These are phyloP conservation scores for Actinernus sp. DNA, from an alignment of 92 coral and sea anemone genomes.

Conservation along the genomic window DNA sequence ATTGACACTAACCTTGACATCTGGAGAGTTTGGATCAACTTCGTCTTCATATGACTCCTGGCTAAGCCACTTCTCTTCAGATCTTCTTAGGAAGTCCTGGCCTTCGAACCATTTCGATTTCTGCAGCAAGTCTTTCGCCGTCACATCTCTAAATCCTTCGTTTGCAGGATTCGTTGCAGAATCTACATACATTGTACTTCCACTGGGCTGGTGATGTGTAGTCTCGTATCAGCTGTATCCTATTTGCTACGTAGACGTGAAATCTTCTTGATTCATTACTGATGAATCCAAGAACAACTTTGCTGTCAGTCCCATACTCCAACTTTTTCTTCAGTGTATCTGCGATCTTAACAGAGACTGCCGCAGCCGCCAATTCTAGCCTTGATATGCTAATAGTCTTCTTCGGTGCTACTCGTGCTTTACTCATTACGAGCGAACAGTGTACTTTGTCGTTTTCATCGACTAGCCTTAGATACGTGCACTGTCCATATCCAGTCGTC, in stretches of 20 bases:
- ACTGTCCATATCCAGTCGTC: slow-evolving; percentile 54
- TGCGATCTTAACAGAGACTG: slow-evolving; percentile 54
- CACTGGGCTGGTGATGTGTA: slow-evolving; percentile 54
- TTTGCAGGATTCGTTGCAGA: slow-evolving; percentile 47
- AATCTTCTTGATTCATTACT: slow-evolving; percentile 65
- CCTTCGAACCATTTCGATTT: slow-evolving; percentile 64
- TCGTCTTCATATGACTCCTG: slow-evolving; percentile 23
- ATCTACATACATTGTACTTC: slow-evolving; percentile 49
- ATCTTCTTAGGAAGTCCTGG: slow-evolving; percentile 46
- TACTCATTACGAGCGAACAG: slow-evolving; percentile 52
- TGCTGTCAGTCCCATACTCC: slow-evolving; percentile 64
- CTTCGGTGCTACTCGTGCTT: slow-evolving; percentile 59
- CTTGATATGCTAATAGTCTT: slow-evolving; percentile 59
- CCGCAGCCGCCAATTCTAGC: slow-evolving; percentile 61
- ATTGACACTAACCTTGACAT: slow-evolving; percentile 42
- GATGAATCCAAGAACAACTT: slow-evolving; percentile 59
- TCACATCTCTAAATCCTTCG: slow-evolving; percentile 66
- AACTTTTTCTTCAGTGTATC: slow-evolving; percentile 51
- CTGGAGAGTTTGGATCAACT: slow-evolving; percentile 50
- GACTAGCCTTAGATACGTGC: slow-evolving; percentile 59
- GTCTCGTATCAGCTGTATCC: slow-evolving; percentile 46
- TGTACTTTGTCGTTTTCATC: slow-evolving; percentile 50
- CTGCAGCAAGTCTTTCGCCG: slow-evolving; percentile 51
- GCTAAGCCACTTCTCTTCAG: slow-evolving; percentile 46
- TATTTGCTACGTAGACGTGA: slow-evolving; percentile 49